These are phyloP conservation scores for Calonectris borealis DNA, from an alignment of 2,113 vertebrate species.

Conservation along the genomic window DNA sequence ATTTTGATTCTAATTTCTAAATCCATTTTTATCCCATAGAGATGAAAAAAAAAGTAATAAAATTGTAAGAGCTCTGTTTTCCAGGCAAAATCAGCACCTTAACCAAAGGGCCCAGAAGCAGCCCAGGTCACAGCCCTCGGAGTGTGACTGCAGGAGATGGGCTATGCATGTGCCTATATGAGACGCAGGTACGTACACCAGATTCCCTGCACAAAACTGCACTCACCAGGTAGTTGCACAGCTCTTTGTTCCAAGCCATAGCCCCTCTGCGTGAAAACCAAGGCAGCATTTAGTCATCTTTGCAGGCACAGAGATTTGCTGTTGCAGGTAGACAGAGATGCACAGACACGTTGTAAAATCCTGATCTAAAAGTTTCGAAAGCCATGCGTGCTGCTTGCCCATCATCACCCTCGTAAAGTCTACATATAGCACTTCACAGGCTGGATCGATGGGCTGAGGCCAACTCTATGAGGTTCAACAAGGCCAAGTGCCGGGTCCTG, in stretches of 20 bases:
- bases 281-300: neutral
- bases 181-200: neutral
- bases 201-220: neutral
- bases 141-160: neutral
- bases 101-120: neutral
- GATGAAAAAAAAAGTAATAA: neutral
- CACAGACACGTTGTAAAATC: neutral
- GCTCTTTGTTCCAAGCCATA: neutral
- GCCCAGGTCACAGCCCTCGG: neutral
- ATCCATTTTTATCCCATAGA: neutral
- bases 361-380: fast-evolving
- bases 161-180: neutral
- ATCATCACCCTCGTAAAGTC: neutral
- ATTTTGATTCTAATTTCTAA: conserved; percentile 1
- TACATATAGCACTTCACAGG: neutral
- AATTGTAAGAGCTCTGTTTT: neutral
- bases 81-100: neutral
- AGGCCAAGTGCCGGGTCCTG: no score
- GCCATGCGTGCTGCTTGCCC: neutral
- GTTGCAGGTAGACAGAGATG: neutral
- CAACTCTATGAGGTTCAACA: no score
- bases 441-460: no score
- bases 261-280: neutral
- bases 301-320: neutral
- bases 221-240: neutral